A percentile compares a stretch with the other conserved stretches of the same genome.
Conservation (phyloP, 2,113 vertebrate species). For the Actenoides hombroni region DNA sequence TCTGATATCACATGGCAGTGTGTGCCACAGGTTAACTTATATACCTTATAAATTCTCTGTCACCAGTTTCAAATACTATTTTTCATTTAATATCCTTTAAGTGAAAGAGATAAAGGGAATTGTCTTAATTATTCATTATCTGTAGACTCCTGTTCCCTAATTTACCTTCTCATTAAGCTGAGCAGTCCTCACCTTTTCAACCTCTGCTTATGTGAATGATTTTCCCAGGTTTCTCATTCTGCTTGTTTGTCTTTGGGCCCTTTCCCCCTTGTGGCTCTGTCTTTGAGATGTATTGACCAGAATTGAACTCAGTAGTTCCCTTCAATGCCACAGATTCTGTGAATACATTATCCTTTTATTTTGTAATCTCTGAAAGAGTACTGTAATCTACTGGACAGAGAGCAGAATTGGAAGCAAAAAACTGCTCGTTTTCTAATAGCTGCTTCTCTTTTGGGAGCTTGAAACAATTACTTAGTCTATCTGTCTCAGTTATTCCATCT, state of each 20-base stretch:
- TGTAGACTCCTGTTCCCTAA: background rate
- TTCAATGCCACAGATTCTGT: conserved; percentile 12
- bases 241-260: conserved; percentile 1
- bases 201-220: background rate
- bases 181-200: background rate
- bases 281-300: conserved; percentile 39
- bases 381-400: conserved; percentile 52
- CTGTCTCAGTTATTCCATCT: conserved; percentile 53
- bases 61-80: background rate
- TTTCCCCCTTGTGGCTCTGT: background rate
- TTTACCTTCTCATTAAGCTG: background rate
- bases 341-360: conserved; percentile 60
- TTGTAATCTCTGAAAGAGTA: conserved; percentile 31
- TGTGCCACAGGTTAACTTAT: background rate
- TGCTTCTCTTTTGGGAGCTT: conserved; percentile 51
- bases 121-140: background rate
- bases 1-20: background rate
- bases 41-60: background rate
- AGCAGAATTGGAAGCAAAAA: conserved; percentile 36
- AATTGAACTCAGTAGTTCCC: conserved; percentile 7
- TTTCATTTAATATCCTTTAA: background rate
- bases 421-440: conserved; percentile 50
- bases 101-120: background rate
- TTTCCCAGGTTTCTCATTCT: conserved; percentile 25
- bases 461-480: conserved; percentile 56